A percentile compares a stretch with the other conserved stretches of the same genome.
These are phyloP conservation scores for Sicus ferrugineus DNA, from an alignment of 2,888 invertebrate genomes.

Conservation along the genomic window DNA sequence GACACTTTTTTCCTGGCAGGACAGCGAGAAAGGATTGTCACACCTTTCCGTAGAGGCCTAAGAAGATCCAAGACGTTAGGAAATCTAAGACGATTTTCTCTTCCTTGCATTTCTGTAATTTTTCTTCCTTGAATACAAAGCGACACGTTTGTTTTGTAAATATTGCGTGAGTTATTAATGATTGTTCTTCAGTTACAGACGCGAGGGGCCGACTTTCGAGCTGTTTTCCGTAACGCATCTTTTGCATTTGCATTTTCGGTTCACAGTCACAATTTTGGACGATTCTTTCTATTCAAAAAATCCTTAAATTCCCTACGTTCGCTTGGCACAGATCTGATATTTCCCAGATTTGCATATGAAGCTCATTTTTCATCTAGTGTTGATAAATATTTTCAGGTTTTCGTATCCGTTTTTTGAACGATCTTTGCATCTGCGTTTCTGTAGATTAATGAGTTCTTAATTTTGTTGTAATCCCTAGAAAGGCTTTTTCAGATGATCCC, in stretches of 20 bases:
- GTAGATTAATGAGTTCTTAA: constrained; percentile 46
- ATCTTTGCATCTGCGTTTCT: constrained; percentile 37
- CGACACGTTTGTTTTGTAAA: constrained; percentile 65
- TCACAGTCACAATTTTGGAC: constrained; percentile 30
- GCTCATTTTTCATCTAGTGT: constrained; percentile 47
- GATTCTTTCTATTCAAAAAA: background rate
- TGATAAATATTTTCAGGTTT: constrained; percentile 45
- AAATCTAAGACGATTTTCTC: too few species aligned
- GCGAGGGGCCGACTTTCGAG: background rate
- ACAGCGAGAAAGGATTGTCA: constrained; percentile 46
- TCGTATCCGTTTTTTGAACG: constrained; percentile 15
- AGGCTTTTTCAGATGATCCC: background rate
- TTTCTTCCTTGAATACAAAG: constrained; percentile 46
- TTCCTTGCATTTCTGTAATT: too few species aligned
- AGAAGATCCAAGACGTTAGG: background rate
- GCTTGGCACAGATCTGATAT: background rate
- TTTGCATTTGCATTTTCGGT: constrained; percentile 18
- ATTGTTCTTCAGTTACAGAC: constrained; percentile 34
- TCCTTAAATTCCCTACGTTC: background rate
- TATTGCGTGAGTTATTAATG: constrained; percentile 64
- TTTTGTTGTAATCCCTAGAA: constrained; percentile 33
- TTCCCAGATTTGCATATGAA: constrained; percentile 45
- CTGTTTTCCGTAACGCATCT: background rate
- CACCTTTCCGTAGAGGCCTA: constrained; percentile 43
- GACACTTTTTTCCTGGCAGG: too few species aligned